Percentiles rank a stretch among this genome's conserved stretches.
These are phyloP conservation scores for Pygoscelis antarcticus DNA, from an alignment of 2,113 vertebrate genomes.

Conservation along the genomic window DNA sequence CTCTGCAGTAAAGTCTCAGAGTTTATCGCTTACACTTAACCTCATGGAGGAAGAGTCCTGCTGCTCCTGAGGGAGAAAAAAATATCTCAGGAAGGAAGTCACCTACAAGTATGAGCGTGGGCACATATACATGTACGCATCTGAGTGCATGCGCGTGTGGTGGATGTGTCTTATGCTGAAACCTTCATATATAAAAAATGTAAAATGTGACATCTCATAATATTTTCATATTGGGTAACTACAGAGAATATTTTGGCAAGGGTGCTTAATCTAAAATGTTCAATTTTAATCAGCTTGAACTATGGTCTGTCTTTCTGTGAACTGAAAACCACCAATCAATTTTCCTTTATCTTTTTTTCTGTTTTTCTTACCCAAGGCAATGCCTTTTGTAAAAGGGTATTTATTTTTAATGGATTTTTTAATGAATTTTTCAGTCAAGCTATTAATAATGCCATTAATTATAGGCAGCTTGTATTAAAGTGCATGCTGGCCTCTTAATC, in stretches of 20 bases:
- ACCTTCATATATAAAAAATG: conserved; percentile 60
- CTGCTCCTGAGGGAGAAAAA: conserved; percentile 29
- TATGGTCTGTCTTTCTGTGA: conserved; percentile 89
- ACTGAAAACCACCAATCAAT: conserved; percentile 93
- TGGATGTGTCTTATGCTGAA: conserved; percentile 11
- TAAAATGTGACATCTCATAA: conserved; percentile 71
- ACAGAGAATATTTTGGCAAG: conserved; percentile 85
- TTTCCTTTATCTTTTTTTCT: conserved; percentile 86
- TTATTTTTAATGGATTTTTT: conserved; percentile 99
- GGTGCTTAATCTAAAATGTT: conserved; percentile 86
- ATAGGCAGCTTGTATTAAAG: conserved; percentile 95
- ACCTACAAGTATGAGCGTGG: neutral
- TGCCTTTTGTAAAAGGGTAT: conserved; percentile 99
- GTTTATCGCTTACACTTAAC: conserved; percentile 41
- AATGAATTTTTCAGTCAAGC: conserved; percentile 99
- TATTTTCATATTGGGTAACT: conserved; percentile 83
- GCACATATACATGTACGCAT: neutral
- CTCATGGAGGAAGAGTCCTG: neutral
- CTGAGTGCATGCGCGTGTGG: rapidly evolving
- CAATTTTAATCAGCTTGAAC: conserved; percentile 90
- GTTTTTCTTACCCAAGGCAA: conserved; percentile 92
- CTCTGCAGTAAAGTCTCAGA: neutral
- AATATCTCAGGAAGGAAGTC: conserved; percentile 39
- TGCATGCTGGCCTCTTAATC: conserved; percentile 94
- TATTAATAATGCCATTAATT: conserved; percentile 99